Base-by-base conservation (phyloP, 2,797 vertebrate genomes). In the Myotis daubentonii region DNA sequence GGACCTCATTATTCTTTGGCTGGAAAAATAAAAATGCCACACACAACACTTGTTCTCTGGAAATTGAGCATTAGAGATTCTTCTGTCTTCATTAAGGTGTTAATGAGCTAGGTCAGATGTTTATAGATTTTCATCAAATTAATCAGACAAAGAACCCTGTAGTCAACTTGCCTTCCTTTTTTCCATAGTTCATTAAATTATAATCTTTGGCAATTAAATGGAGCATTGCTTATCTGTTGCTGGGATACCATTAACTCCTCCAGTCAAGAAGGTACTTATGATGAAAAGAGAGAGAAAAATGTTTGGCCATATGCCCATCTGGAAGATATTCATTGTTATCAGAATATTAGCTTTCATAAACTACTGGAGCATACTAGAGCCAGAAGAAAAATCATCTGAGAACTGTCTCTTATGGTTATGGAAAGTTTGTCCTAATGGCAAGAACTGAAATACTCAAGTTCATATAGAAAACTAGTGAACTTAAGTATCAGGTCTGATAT, bases 101-200 rank as follows among this genome's bases (percentile, higher is more conserved):
- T 94, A 97, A 97, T 96, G 91, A 96, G 62, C 44, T 87, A 94
- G 95, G 96, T 96, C 91, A 96, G 79, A 94, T 96, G 88, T 96
- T 97, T 95, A 96, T 94, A 95, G 96, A 96, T 89, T 97, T 96
- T 96, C 66, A 85, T 96, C 80, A 94, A 91, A 96, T 96, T 95
- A 97, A 96, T 95, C 92, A 95, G 75, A 94, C 74, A 95, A 91
- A 95, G 70, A 95, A 93, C 89, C 71, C 60, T 82, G 55, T 79
- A 92, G 94, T 94, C 78, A 94, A 92, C 86, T 96, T 94, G 83
- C 93, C 57, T 96, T 94, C 70, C 23, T 74, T 96, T 96, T 78
- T 92, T 94, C 65, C 88, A 91, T 91, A 95, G 79, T 96, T 94
- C 95, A 97, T 96, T 96, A 97, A 94, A 96, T 94, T 94, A 91